Evolutionary conservation across 1,140 invertebrate genomes (phyloP), one percentile per base, ranked within the genome.

Genomic region (Rhopalosiphum maidis): DNA sequence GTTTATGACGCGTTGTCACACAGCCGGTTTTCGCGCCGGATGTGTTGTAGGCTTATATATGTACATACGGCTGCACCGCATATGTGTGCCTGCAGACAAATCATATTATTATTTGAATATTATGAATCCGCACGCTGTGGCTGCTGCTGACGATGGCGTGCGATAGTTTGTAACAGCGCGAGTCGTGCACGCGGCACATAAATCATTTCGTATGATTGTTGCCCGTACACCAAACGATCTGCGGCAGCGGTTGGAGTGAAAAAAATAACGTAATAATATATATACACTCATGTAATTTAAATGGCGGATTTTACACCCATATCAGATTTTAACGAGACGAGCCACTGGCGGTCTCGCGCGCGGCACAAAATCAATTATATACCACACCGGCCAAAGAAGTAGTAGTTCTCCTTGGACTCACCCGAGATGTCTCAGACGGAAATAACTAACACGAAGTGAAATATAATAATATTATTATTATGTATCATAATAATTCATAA

Each of bases 391-490:
- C 85, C 43, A 21, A 86, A 48, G 86, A 48, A 48, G 37, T 87
- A 87, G 86, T 87, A 7, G 86, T 87, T 87, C 46, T 87, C 86
- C 86, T 87, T 87, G 86, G 86, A 37, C 86, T n/a, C 41, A 41
- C 85, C 15, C 86, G 86, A 87, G 43, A 48, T 46, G 41, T 86
- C 43, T 86, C 85, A 43, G 86, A 48, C 46, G 86, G 46, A 35
- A 48, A 46, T 37, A 83, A 37, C 77, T 22, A 37, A 35, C 77
- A 7, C 35, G 35, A 23, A 35, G 35, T 83, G 68, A 30, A 35
- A 35, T n/a, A 60, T 60, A 60, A 60, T 60, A 60, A 30, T 60
- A 60, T 11, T 60, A 60, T 30, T 60, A 60, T 60, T 60, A 60
- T 60, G 15, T 77, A 35, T 83, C 23, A 23, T 83, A 37, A 83